Base-by-base conservation (phyloP, 2,113 vertebrate species). In the Serinus canaria region DNA sequence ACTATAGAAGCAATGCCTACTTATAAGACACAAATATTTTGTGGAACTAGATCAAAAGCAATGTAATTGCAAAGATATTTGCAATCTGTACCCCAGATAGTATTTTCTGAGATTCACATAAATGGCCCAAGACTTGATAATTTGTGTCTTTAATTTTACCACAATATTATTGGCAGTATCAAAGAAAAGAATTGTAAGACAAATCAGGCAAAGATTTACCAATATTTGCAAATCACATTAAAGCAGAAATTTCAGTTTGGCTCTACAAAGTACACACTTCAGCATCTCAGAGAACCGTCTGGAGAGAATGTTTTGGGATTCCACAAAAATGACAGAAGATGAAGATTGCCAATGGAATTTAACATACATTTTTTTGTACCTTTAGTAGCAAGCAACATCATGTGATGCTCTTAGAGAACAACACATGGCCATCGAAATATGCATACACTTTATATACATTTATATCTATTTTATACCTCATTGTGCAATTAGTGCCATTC, bases 371-470 rank as follows among this genome's bases (percentile, higher is more conserved):
- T 22, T 77, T 85, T 18, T 55, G n/a, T 13, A 73, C 72, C 46
- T 64, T 75, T 62, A 18, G 15, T 11, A 60, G 23, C 27, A 30
- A 33, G 15, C 24, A 91, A 21, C 1, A 1, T 6, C 49, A 47
- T 6, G 8, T 14, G 78, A 50, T 1, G 23, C 22, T 44, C 33
- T 50, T 25, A 15, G 13, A 66, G 39, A 83, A 39, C 39, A 68
- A 20, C 0, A 3, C 2, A 7, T 0, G 7, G 56, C 27, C 62
- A 33, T 0, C 70, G 52, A 47, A 66, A 70, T 17, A 77, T 0
- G 1, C 2, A 1, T 6, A 10, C 10, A 76, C 8, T 68, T 52
- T 10, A 44, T 10, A 58, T 8, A 31, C 2, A 43, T 58, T 9
- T 58, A 9, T 50, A 27, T 8, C 16, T 33, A 22, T 23, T 33